These are phyloP conservation scores for Eristalis pertinax DNA, from an alignment of 2,888 invertebrate species.

Conservation along the genomic window DNA sequence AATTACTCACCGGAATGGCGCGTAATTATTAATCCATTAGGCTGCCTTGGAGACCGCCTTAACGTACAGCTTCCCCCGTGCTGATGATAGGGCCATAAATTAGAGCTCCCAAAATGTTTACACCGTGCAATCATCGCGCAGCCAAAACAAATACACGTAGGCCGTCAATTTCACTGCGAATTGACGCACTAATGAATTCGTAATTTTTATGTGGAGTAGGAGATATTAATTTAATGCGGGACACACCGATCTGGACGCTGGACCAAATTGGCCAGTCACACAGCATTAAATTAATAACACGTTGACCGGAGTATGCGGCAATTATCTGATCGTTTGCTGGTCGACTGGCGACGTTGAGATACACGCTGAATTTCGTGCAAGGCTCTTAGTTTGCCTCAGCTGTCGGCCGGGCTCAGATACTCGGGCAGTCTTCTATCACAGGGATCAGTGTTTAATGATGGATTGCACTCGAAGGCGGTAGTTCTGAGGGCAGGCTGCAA, in stretches of 20 bases:
- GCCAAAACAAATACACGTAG: slow-evolving; percentile 55
- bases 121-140: slow-evolving; percentile 54
- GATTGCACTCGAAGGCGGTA: slow-evolving; percentile 27
- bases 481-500: slow-evolving; percentile 23
- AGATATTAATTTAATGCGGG: slow-evolving; percentile 40
- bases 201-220: slow-evolving; percentile 31
- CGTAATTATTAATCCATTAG: slow-evolving; percentile 58
- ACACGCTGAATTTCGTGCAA: neutral
- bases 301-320: slow-evolving; percentile 5
- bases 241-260: slow-evolving; percentile 24
- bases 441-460: slow-evolving; percentile 23
- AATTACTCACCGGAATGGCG: slow-evolving; percentile 12
- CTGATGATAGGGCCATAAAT: slow-evolving; percentile 57
- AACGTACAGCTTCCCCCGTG: slow-evolving; percentile 5
- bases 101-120: slow-evolving; percentile 54
- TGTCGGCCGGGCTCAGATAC: neutral
- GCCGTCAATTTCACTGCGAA: slow-evolving; percentile 21
- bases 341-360: neutral
- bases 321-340: slow-evolving; percentile 16
- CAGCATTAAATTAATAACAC: slow-evolving; percentile 41
- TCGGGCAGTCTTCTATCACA: neutral
- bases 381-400: neutral
- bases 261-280: slow-evolving; percentile 24
- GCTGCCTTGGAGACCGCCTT: neutral
- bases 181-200: slow-evolving; percentile 59